phyloP scores from a whole-genome alignment of 1,140 invertebrate species.

The Sipha flava region DNA sequence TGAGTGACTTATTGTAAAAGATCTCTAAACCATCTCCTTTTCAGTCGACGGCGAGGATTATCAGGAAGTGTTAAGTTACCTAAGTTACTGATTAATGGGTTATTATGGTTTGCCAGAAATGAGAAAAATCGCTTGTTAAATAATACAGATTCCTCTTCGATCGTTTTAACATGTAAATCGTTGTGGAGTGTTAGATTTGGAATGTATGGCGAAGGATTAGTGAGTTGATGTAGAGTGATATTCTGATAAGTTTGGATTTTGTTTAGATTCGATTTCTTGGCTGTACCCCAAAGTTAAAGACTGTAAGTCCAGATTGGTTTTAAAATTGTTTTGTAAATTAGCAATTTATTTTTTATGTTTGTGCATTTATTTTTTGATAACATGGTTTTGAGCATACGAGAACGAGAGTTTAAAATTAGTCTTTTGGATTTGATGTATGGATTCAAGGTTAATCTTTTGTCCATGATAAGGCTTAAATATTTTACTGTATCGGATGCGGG shows the following conservation, averaged over 20 bases:
- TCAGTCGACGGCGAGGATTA: not conserved
- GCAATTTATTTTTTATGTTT: not conserved
- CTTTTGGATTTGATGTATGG: not conserved
- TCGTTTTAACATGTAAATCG: not conserved
- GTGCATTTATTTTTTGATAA: not conserved
- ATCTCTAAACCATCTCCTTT: not conserved
- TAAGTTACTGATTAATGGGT: not conserved
- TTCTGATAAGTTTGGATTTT: constrained; percentile 16
- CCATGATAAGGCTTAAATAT: not conserved
- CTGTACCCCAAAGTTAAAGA: not conserved
- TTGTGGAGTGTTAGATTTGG: not conserved
- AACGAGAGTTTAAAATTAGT: not conserved
- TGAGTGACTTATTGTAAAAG: not conserved
- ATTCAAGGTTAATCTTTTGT: not conserved
- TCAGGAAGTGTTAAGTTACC: not conserved
- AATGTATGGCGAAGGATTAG: not conserved
- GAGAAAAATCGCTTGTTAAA: not conserved
- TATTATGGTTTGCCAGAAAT: not conserved
- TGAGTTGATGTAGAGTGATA: not conserved
- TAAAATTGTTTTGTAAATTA: not conserved
- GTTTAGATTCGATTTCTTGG: not conserved
- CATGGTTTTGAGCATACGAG: not conserved
- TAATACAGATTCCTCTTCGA: not conserved
- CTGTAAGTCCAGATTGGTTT: not conserved
- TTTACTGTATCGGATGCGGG: not conserved